Conservation (phyloP, 2,888 invertebrate genomes). For the Mythimna albipuncta region DNA sequence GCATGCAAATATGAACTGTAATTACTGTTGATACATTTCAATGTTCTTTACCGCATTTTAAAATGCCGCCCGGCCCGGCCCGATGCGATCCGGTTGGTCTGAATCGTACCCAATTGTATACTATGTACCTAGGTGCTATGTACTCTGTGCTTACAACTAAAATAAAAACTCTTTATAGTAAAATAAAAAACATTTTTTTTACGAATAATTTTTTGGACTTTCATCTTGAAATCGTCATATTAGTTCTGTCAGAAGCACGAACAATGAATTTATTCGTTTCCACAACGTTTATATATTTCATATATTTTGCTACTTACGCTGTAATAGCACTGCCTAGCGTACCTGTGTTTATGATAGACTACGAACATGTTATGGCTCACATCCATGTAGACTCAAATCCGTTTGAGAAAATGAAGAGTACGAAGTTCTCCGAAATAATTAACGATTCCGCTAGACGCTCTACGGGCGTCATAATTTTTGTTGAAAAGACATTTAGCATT, state of each 20-base stretch:
- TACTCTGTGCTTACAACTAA: background rate
- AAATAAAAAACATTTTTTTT: slow-evolving; percentile 1
- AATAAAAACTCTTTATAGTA: background rate
- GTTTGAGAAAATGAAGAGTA: slow-evolving; percentile 67
- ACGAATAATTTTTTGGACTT: background rate
- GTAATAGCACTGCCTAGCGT: slow-evolving; percentile 60
- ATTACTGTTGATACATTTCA: no score
- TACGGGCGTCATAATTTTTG: slow-evolving; percentile 74
- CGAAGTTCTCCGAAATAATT: slow-evolving; percentile 71
- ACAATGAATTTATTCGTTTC: slow-evolving; percentile 28
- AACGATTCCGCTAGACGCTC: slow-evolving; percentile 66
- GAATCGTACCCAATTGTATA: no score
- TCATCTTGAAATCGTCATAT: background rate
- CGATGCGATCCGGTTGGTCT: no score
- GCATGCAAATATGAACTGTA: no score
- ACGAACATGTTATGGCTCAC: slow-evolving; percentile 64
- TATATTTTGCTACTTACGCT: slow-evolving; percentile 43
- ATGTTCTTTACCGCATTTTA: no score
- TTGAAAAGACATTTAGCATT: slow-evolving; percentile 75
- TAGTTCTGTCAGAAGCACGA: background rate
- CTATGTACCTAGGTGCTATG: no score
- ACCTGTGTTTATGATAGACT: slow-evolving; percentile 78
- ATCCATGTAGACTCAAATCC: slow-evolving; percentile 71
- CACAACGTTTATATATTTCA: slow-evolving; percentile 21
- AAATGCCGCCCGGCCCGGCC: no score